Conservation (phyloP, 1,140 invertebrate genomes). For the Macrosteles quadrilineatus region DNA sequence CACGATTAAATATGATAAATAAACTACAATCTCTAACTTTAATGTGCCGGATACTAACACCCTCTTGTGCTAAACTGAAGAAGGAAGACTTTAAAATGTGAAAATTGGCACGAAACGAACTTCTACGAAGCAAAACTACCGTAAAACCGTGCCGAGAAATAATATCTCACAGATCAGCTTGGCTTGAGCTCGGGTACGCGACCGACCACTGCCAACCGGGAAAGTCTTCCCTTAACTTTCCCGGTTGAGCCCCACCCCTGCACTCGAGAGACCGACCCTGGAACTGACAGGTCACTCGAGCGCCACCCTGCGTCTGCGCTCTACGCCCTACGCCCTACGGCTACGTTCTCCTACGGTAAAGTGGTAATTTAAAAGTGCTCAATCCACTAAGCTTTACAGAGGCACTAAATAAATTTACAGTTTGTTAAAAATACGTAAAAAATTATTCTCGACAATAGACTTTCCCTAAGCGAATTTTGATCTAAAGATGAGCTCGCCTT, state of each 20-base stretch:
- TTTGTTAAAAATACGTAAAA: slow-evolving; percentile 25
- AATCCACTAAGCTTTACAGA: slow-evolving; percentile 4
- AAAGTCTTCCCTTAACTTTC: slow-evolving; percentile 32
- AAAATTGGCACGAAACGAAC: slow-evolving; percentile 22
- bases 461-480: slow-evolving; percentile 22
- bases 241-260: slow-evolving; percentile 22
- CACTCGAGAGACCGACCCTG: neutral
- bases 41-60: neutral
- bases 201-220: slow-evolving; percentile 23
- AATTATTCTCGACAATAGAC: slow-evolving; percentile 11
- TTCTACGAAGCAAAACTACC: slow-evolving; percentile 20
- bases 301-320: neutral
- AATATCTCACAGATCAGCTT: neutral
- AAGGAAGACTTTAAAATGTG: slow-evolving; percentile 22
- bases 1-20: neutral
- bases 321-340: neutral
- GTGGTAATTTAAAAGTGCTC: neutral
- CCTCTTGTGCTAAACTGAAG: slow-evolving; percentile 18
- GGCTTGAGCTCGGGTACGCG: slow-evolving; percentile 5
- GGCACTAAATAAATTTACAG: slow-evolving; percentile 27
- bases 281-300: neutral
- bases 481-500: slow-evolving; percentile 14
- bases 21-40: neutral
- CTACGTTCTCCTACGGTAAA: neutral
- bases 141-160: neutral